Conservation (phyloP, 2,113 vertebrate genomes). For the Campylomormyrus numenius region DNA sequence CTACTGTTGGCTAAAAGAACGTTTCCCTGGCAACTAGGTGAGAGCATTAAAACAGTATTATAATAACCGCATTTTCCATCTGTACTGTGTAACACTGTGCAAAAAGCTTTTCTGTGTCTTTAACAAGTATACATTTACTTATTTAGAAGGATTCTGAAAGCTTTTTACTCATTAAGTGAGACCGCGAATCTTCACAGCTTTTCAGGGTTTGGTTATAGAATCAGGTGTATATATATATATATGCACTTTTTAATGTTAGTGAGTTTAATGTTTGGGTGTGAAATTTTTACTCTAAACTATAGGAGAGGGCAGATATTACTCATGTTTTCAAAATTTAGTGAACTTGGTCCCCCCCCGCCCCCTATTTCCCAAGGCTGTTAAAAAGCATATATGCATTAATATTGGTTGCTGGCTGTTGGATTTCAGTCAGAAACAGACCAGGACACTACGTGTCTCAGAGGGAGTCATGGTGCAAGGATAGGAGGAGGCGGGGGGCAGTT, state of each 20-base stretch:
- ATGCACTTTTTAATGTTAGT: neutral
- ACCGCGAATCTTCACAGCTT: neutral
- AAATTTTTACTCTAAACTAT: neutral
- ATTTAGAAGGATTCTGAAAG: neutral
- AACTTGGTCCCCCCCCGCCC: neutral
- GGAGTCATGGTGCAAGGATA: neutral
- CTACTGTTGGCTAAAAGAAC: neutral
- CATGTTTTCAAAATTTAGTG: neutral
- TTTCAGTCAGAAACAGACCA: neutral
- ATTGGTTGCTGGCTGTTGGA: neutral
- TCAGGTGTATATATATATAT: neutral
- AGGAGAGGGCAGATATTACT: neutral
- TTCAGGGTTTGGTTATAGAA: neutral
- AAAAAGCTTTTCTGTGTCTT: neutral
- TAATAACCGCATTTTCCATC: neutral
- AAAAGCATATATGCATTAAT: neutral
- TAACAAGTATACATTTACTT: constrained; percentile 1
- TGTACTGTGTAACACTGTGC: neutral
- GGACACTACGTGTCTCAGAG: neutral
- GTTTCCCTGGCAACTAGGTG: constrained; percentile 5
- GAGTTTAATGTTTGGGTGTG: neutral
- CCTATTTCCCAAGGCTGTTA: neutral
- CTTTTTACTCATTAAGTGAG: neutral
- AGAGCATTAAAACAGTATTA: neutral
- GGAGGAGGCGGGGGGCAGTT: neutral